phyloP scores from a whole-genome alignment of 2,113 vertebrate species.

The Phaethon lepturus region DNA sequence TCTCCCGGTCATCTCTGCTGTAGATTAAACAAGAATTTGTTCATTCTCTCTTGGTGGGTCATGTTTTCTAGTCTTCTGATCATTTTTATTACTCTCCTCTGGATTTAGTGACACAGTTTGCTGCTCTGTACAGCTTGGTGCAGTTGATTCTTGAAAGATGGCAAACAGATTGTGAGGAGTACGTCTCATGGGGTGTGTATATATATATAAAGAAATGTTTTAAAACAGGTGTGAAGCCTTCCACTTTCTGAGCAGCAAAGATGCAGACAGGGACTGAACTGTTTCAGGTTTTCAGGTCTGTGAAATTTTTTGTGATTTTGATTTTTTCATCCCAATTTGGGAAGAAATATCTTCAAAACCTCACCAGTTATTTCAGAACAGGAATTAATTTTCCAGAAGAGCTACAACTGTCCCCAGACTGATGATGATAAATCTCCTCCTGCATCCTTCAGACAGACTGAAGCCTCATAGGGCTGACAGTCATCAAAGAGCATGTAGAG shows the following conservation, averaged over 20 bases:
- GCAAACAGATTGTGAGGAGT: not conserved
- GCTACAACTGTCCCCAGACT: not conserved
- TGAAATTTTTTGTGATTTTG: not conserved
- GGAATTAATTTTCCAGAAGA: not conserved
- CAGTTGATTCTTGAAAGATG: constrained; percentile 4
- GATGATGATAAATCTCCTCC: not conserved
- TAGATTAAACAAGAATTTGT: constrained; percentile 21
- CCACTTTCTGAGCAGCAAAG: constrained; percentile 9
- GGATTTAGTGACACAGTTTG: not conserved
- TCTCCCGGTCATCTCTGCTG: not conserved
- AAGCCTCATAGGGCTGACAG: not conserved
- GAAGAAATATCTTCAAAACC: not conserved
- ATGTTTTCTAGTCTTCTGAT: constrained; percentile 22
- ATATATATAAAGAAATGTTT: not conserved
- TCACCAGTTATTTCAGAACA: constrained; percentile 22
- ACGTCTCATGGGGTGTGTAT: not conserved
- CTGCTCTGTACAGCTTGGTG: not conserved
- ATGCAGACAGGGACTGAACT: not conserved
- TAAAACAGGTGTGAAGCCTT: not conserved
- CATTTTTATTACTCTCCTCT: constrained; percentile 14
- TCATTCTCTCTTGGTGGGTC: not conserved
- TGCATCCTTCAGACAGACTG: not conserved
- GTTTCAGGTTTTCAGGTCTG: not conserved
- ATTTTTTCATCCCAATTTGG: not conserved
- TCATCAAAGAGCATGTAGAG: not conserved